Percentiles rank a stretch among this genome's conserved stretches.
Evolutionary conservation across 1,140 invertebrate genomes (phyloP).

Genomic region (Conus betulinus): DNA sequence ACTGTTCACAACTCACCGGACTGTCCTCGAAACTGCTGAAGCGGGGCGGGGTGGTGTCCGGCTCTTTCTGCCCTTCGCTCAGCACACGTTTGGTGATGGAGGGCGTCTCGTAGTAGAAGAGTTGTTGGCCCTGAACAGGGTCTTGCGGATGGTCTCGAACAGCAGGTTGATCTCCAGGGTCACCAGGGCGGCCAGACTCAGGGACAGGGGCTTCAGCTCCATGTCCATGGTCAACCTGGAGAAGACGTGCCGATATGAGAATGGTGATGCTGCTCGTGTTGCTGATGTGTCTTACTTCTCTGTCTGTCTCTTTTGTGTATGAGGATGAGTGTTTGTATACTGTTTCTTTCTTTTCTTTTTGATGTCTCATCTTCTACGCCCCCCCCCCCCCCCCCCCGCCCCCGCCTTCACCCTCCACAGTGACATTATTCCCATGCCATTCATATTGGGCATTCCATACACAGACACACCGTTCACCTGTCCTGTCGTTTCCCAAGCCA

Average conservation of each 20-base stretch:
- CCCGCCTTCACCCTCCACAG: no score
- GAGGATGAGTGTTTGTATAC: no score
- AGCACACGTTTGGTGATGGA: constrained; percentile 56
- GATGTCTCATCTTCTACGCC: no score
- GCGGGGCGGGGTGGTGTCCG: constrained; percentile 56
- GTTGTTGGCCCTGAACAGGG: constrained; percentile 47
- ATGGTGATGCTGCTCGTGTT: neutral
- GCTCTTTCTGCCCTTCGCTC: constrained; percentile 50
- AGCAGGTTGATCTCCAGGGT: constrained; percentile 52
- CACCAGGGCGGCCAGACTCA: constrained; percentile 52
- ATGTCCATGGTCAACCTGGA: constrained; percentile 58
- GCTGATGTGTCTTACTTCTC: neutral
- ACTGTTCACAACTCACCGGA: no score
- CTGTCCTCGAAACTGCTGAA: constrained; percentile 22
- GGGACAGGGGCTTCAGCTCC: constrained; percentile 49
- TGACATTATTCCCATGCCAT: no score
- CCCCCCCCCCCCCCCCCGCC: no score
- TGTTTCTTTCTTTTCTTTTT: no score
- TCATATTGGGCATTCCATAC: no score
- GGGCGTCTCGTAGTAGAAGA: constrained; percentile 57
- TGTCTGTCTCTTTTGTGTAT: no score
- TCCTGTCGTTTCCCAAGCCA: no score
- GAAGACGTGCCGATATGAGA: neutral
- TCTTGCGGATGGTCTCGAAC: constrained; percentile 47
- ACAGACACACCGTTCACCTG: no score